Base-by-base conservation (phyloP, 2,888 invertebrate genomes). In the Oscheius sp. region DNA sequence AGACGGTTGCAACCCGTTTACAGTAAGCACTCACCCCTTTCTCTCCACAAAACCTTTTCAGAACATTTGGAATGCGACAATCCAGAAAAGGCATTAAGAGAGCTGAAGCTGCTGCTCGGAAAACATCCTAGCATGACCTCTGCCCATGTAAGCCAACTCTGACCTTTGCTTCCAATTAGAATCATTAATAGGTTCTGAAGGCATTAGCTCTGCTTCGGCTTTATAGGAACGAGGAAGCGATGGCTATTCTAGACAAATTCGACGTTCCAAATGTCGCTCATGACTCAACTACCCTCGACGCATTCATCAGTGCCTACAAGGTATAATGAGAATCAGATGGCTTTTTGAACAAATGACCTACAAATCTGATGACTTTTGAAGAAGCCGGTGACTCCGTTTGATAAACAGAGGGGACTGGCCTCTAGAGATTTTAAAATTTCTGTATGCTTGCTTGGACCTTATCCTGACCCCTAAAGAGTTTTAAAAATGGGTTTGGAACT, bases 11-110 rank as follows among this genome's bases (percentile, higher is more conserved):
- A 37, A 25, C 37, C 39, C 20, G 25, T 66, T n/a, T 66, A 66
- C 20, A 39, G 66, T 66, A 25, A 1, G 33, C 46, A n/a, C 12
- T 52, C 23, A 12, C 50, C 17, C 23, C 3, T 10, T 42, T 42
- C n/a, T 55, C 25, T 2, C 52, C 15, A 25, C 25, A 23, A 31
- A 45, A 25, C n/a, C n/a, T 29, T 50, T 25, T 34, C 57, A 82
- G 82, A 81, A 63, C 70, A 75, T 2, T 63, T 98, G 85, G 97
- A 97, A 88, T 92, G 91, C 89, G 95, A 95, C 95, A 95, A 88
- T 94, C 95, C 89, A 96, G 96, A 87, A 96, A 95, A 87, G 96
- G 96, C 0, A 90, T 97, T 50, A 95, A 96, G 88, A 96, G 97
- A 89, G 94, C 94, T 15, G 96, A 97, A 78, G 95, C n/a, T 95